Evolutionary conservation across 2,113 vertebrate genomes (phyloP).

Genomic region (Rattus norvegicus): GRCr8 NC_086024.1:132725501-132726000

Average conservation of each 20-base stretch:
- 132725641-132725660: rapidly evolving
- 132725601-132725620: not conserved
- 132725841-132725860: not conserved
- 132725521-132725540: rapidly evolving
- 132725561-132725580: rapidly evolving
- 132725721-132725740: not conserved
- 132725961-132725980: not conserved
- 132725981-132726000: not conserved
- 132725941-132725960: not conserved
- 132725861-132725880: not conserved
- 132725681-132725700: rapidly evolving
- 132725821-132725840: not conserved
- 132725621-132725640: not conserved
- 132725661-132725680: too few species aligned
- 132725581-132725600: rapidly evolving
- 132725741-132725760: not conserved
- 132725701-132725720: rapidly evolving
- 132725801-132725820: too few species aligned
- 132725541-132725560: rapidly evolving
- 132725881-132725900: not conserved
- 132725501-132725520: not conserved
- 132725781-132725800: not conserved
- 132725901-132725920: not conserved
- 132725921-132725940: too few species aligned
- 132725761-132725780: not conserved